Base-by-base conservation (phyloP, 1,140 invertebrate genomes). In the Solenopsis fugax region DNA sequence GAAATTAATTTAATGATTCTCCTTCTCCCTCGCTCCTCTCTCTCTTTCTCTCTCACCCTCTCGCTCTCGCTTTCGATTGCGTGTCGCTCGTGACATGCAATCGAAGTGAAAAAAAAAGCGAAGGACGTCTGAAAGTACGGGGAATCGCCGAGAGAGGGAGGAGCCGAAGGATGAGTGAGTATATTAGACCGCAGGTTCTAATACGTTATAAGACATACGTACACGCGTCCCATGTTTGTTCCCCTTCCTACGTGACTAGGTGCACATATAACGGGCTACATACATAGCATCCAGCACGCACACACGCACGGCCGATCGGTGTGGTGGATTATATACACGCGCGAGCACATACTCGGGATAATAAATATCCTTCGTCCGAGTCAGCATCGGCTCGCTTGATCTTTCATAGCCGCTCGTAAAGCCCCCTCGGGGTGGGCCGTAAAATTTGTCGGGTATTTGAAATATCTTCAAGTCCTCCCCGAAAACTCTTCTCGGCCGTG, bases 391-490 rank as follows among this genome's bases (percentile, higher is more conserved):
- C 87, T 86, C 88, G 88, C 91, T 93, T 93, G 92, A 93, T 93
- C 92, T 93, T 92, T 92, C 92, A 88, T 87, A 92, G 91, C 86
- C 86, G 90, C 86, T 93, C 92, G 91, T 92, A 93, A 93, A 92
- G 69, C 34, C 72, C 56, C 71, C 73, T 75, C 64, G 84, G 71
- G 87, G 75, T 84, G 82, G 75, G 16, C 80, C 92, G 89, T 93
- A 90, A 92, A 93, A 92, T 93, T 93, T 92, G 88, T 92, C 88
- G 76, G 76, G 50, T 85, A 91, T 89, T 88, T 86, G 88, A 90
- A 86, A 87, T 88, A 90, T 88, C 85, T 75, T 62, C 58, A 21
- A 80, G 48, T 56, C 45, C 64, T 85, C 45, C 29, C n/a, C 85
- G 54, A 88, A 92, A 85, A 84, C 56, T 69, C 65, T 85, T 50